A percentile compares a stretch with the other conserved stretches of the same genome.
These are phyloP conservation scores for Marcusenius ussheri DNA, from an alignment of 2,113 vertebrate genomes.

Conservation along the genomic window DNA sequence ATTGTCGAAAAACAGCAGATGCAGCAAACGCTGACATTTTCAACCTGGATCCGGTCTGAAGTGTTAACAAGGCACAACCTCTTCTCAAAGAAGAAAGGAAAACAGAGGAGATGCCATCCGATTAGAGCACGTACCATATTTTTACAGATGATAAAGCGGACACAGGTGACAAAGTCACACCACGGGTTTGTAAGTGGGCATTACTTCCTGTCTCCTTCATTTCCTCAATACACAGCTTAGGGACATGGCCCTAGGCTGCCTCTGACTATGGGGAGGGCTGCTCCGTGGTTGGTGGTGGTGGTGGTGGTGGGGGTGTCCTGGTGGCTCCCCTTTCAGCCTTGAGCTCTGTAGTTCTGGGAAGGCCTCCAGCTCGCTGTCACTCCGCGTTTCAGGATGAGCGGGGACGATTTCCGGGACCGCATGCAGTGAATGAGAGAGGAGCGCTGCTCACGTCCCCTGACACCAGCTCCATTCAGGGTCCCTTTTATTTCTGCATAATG, in stretches of 20 bases:
- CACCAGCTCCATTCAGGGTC: constrained; percentile 59
- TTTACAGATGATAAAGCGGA: background rate
- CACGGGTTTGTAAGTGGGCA: background rate
- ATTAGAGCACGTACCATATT: background rate
- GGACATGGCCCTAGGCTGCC: background rate
- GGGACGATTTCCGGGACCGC: background rate
- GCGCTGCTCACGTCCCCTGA: constrained; percentile 44
- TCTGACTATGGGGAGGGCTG: background rate
- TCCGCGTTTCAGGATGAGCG: background rate
- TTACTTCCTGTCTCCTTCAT: background rate
- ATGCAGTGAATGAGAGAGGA: background rate
- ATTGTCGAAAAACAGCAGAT: background rate
- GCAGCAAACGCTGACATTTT: background rate
- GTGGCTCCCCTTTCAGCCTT: background rate
- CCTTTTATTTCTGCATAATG: constrained; percentile 36
- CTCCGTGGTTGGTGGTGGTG: background rate
- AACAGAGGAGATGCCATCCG: background rate
- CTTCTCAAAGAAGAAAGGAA: background rate
- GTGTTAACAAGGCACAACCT: background rate
- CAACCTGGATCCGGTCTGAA: background rate
- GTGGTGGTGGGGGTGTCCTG: background rate
- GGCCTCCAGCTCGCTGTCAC: background rate
- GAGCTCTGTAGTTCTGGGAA: background rate
- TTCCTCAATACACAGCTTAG: background rate
- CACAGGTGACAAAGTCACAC: background rate